Conservation (phyloP, 2,888 invertebrate species). For the Sclerodermus sp. region DNA sequence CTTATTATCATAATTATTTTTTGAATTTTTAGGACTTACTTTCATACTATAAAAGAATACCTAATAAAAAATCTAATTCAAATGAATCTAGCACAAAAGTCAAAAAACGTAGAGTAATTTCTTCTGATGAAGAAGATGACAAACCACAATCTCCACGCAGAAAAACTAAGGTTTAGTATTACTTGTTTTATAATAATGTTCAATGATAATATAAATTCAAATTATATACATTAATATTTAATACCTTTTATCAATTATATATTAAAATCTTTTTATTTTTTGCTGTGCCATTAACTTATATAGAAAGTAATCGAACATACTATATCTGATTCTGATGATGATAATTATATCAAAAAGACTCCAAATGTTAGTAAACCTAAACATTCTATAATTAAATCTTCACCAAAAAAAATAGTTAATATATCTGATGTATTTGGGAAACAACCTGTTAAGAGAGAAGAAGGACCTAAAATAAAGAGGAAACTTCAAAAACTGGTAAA, state of each 20-base stretch:
- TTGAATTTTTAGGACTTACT: no score
- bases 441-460: slow-evolving; percentile 64
- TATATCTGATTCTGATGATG: slow-evolving; percentile 57
- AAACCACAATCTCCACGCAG: slow-evolving; percentile 17
- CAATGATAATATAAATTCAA: no score
- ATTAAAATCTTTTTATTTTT: neutral
- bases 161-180: slow-evolving; percentile 24
- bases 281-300: slow-evolving; percentile 10
- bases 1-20: no score
- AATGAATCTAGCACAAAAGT: slow-evolving; percentile 27
- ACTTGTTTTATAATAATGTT: no score
- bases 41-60: no score
- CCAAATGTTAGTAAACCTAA: slow-evolving; percentile 33
- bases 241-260: neutral
- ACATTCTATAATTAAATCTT: slow-evolving; percentile 36
- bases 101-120: slow-evolving; percentile 48
- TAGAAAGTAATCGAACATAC: slow-evolving; percentile 37
- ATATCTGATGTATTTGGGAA: slow-evolving; percentile 64
- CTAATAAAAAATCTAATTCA: slow-evolving; percentile 19
- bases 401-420: slow-evolving; percentile 58
- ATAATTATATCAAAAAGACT: slow-evolving; percentile 45
- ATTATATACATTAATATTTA: slow-evolving; percentile 1
- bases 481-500: slow-evolving; percentile 19
- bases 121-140: slow-evolving; percentile 60
- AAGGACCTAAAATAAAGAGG: slow-evolving; percentile 53